Conservation (phyloP, 1,140 invertebrate species). For the Papilio aristodemus region DNA sequence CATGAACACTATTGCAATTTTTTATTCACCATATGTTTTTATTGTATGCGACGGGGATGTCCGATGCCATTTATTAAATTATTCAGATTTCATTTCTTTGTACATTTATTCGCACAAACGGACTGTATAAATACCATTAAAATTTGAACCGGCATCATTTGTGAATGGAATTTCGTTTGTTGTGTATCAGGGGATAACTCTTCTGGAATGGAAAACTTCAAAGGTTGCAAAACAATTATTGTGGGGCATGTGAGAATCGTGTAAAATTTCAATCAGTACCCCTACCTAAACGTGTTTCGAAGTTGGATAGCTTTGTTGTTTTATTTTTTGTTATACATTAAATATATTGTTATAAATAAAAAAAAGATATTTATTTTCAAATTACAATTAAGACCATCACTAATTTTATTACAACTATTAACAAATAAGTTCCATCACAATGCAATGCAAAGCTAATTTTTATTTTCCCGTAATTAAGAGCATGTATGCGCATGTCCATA, state of each 20-base stretch:
- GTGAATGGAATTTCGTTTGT: neutral
- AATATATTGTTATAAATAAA: neutral
- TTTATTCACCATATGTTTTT: neutral
- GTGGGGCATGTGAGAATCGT: neutral
- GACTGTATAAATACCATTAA: neutral
- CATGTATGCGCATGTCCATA: too few species aligned
- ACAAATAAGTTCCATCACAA: too few species aligned
- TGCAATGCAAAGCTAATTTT: too few species aligned
- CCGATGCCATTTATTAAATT: neutral
- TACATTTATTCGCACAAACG: neutral
- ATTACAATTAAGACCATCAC: neutral
- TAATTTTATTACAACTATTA: too few species aligned
- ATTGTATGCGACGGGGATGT: neutral
- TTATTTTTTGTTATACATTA: neutral
- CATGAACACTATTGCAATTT: slow-evolving; percentile 8
- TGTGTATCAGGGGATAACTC: slow-evolving; percentile 10
- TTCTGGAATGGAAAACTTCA: slow-evolving; percentile 4
- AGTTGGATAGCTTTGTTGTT: neutral
- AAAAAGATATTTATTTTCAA: too few species aligned
- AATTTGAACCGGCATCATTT: neutral
- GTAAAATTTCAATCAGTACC: slow-evolving; percentile 2
- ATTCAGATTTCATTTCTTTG: neutral
- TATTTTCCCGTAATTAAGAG: too few species aligned
- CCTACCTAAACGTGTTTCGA: neutral
- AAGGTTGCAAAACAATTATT: slow-evolving; percentile 4